Conservation (phyloP, 2,888 invertebrate species). For the Tenthredo scrophulariae region DNA sequence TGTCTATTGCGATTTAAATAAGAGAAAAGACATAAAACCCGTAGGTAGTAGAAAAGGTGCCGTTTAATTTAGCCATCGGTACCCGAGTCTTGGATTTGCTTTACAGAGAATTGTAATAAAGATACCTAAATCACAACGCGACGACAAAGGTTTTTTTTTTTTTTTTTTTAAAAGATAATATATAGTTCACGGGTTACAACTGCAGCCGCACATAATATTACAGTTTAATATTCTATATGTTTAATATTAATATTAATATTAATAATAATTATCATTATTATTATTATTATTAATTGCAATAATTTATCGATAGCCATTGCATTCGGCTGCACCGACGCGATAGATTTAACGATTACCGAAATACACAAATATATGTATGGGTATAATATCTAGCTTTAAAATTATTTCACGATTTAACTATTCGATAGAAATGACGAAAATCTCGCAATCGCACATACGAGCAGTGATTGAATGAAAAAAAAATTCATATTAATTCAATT, state of each 20-base stretch:
- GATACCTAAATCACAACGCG: conserved; percentile 73
- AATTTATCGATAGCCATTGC: conserved; percentile 11
- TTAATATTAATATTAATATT: not conserved
- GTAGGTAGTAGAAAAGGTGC: not conserved
- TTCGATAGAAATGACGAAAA: conserved; percentile 2
- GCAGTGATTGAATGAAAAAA: not conserved
- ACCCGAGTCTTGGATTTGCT: conserved; percentile 15
- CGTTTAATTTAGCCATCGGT: not conserved
- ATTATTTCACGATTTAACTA: conserved; percentile 6
- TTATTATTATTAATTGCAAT: conserved; percentile 17
- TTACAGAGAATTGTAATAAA: not conserved
- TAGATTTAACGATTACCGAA: conserved; percentile 43
- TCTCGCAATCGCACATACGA: conserved; percentile 4
- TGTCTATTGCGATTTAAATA: too few relatives aligned
- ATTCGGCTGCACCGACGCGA: not conserved
- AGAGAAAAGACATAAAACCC: not conserved
- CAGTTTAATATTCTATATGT: conserved; percentile 6
- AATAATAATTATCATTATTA: not conserved
- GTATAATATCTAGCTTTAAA: conserved; percentile 29
- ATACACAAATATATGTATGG: conserved; percentile 50
- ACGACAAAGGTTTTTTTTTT: conserved; percentile 65
- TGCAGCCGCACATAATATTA: conserved; percentile 19
- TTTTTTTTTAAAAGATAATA: conserved; percentile 58
- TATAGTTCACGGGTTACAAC: not conserved
- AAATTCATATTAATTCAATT: conserved; percentile 25